Evolutionary conservation across 2,888 invertebrate species (phyloP).

Genomic region (Chydorus sphaericus): DNA sequence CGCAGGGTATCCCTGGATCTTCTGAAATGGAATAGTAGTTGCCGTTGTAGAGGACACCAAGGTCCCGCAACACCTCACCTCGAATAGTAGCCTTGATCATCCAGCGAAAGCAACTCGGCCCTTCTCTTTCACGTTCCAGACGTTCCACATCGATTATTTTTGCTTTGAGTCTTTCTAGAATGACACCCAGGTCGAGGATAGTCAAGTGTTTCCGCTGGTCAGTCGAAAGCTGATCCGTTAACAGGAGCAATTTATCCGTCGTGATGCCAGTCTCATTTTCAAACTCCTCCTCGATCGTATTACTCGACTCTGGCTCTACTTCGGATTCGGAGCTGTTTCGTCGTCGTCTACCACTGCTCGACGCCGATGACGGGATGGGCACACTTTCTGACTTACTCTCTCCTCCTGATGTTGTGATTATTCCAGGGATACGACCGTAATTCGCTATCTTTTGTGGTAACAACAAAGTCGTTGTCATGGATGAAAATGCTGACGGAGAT

Average conservation of each 20-base stretch:
- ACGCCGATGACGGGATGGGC: no score
- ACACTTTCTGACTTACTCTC: no score
- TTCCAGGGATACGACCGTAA: no score
- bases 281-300: conserved; percentile 67
- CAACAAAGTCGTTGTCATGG: no score
- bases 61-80: conserved; percentile 75
- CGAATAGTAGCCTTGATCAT: conserved; percentile 89
- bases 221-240: conserved; percentile 82
- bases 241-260: conserved; percentile 78
- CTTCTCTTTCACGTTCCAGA: conserved; percentile 78
- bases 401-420: no score
- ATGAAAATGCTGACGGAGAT: no score
- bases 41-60: conserved; percentile 87
- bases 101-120: conserved; percentile 90
- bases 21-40: conserved; percentile 51
- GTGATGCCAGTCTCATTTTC: conserved; percentile 56
- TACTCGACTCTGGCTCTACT: conserved; percentile 46
- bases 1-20: neutral
- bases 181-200: conserved; percentile 89
- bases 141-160: conserved; percentile 88
- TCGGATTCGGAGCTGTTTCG: no score
- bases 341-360: no score
- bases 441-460: no score
- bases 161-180: conserved; percentile 76
- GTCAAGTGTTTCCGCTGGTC: conserved; percentile 83